Conservation (phyloP, 2,113 vertebrate genomes). For the Thalassarche chlororhynchos region DNA sequence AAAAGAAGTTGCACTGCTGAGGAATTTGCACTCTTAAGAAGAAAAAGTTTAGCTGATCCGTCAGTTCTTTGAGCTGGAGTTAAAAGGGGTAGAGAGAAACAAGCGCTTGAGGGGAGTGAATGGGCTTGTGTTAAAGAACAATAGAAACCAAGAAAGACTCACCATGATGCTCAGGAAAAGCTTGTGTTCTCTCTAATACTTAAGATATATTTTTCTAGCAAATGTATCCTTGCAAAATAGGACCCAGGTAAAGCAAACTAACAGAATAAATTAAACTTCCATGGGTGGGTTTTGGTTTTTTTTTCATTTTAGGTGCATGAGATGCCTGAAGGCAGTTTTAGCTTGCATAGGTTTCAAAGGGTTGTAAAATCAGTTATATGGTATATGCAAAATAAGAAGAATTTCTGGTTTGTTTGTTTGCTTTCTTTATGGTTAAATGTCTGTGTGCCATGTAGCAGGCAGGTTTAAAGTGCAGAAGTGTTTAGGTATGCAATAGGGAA, state of each 20-base stretch:
- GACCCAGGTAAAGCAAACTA: not conserved
- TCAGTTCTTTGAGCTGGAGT: not conserved
- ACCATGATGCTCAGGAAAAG: not conserved
- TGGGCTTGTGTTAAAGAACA: not conserved
- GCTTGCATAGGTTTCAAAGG: constrained; percentile 8
- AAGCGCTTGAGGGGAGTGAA: not conserved
- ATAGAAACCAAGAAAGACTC: not conserved
- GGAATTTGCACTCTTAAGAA: not conserved
- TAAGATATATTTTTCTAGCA: not conserved
- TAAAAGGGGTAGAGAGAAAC: not conserved
- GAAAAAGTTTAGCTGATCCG: not conserved
- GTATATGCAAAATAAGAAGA: constrained; percentile 34
- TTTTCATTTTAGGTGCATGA: not conserved
- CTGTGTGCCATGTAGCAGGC: not conserved
- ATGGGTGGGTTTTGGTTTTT: not conserved
- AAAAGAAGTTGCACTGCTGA: not conserved
- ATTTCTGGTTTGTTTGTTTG: constrained; percentile 15
- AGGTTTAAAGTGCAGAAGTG: not conserved
- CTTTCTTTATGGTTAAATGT: not conserved
- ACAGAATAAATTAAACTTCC: not conserved
- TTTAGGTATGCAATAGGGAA: constrained; percentile 8
- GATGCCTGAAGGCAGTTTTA: not conserved
- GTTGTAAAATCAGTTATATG: not conserved
- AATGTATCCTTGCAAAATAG: not conserved
- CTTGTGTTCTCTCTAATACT: not conserved